phyloP scores from a whole-genome alignment of 2,797 vertebrate species.

The Chiroxiphia lanceolata region DNA sequence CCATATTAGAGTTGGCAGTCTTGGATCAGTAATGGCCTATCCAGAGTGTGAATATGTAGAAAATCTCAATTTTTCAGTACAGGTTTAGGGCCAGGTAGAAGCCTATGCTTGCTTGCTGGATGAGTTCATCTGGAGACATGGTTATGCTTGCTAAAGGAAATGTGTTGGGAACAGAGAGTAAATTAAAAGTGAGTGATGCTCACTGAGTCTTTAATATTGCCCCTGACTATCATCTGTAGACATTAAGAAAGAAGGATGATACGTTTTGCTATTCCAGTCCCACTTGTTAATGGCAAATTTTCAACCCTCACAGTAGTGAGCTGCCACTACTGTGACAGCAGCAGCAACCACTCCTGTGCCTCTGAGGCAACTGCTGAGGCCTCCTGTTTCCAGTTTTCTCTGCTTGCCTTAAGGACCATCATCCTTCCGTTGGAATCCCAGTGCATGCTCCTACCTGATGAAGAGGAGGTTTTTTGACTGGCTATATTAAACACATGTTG shows the following conservation, averaged over 20 bases:
- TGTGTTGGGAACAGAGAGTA: not conserved
- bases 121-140: not conserved
- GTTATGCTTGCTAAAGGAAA: not conserved
- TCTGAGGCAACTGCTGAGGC: not conserved
- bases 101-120: not conserved
- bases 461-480: not conserved
- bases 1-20: not conserved
- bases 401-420: not conserved
- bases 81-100: not conserved
- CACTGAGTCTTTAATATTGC: not conserved
- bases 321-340: not conserved
- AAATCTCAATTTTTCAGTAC: not conserved
- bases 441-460: not conserved
- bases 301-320: not conserved
- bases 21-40: not conserved
- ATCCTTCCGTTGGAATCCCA: accelerated
- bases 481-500: accelerated
- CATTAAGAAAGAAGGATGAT: not conserved
- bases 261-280: not conserved
- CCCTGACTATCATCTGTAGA: not conserved
- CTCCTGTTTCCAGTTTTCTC: not conserved
- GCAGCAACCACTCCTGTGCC: not conserved
- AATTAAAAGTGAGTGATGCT: not conserved
- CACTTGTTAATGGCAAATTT: not conserved
- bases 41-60: not conserved